Conservation (phyloP, 1,140 invertebrate genomes). For the Aphelinus certus region DNA sequence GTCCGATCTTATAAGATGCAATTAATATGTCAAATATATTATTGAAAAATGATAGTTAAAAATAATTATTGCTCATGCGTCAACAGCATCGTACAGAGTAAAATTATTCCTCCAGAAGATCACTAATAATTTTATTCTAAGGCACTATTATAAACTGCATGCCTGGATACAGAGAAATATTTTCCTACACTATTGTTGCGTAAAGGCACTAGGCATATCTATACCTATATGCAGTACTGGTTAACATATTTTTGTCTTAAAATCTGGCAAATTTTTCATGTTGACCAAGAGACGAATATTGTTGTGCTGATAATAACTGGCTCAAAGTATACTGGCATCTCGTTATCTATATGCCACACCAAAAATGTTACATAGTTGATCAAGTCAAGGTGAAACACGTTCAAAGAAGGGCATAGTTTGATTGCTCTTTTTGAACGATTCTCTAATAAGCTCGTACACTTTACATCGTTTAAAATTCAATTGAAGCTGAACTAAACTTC, state of each 20-base stretch:
- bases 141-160: slow-evolving; percentile 38
- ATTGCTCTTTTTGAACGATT: too few species aligned
- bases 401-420: too few species aligned
- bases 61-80: too few species aligned
- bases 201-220: slow-evolving; percentile 33
- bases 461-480: too few species aligned
- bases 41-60: too few species aligned
- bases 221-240: background rate
- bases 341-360: slow-evolving; percentile 46
- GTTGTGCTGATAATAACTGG: slow-evolving; percentile 47
- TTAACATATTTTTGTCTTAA: too few species aligned
- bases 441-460: too few species aligned
- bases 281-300: background rate
- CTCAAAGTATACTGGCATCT: slow-evolving; percentile 62
- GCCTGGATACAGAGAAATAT: slow-evolving; percentile 28
- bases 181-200: slow-evolving; percentile 15
- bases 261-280: background rate
- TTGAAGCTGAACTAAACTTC: too few species aligned
- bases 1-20: too few species aligned
- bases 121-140: slow-evolving; percentile 13
- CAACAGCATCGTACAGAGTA: too few species aligned
- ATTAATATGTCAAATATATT: too few species aligned
- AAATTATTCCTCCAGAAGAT: background rate
- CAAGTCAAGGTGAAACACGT: too few species aligned
- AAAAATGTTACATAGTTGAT: background rate